phyloP scores from a whole-genome alignment of 2,797 vertebrate genomes.

The Phataginus tetradactyla region DNA sequence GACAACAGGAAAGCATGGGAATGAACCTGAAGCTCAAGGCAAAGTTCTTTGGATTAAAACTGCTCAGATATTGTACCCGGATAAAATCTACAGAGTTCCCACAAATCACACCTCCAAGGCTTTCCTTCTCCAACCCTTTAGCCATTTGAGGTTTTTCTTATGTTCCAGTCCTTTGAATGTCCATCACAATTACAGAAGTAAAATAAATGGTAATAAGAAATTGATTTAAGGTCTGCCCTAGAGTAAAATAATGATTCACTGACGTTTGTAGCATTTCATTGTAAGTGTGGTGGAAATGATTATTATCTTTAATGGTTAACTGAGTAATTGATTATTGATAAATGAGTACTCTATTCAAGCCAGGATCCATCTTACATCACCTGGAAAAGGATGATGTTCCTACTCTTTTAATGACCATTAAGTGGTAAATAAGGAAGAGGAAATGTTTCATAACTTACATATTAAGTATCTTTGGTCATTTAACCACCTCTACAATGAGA shows the following conservation, averaged over 20 bases:
- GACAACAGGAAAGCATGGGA: not conserved
- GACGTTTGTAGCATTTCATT: slow-evolving; percentile 81
- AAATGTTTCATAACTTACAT: slow-evolving; percentile 83
- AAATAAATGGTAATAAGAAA: slow-evolving; percentile 78
- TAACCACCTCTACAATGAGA: slow-evolving; percentile 73
- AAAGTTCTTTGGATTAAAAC: not conserved
- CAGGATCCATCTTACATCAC: slow-evolving; percentile 80
- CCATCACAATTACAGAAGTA: slow-evolving; percentile 66
- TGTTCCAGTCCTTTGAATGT: not conserved
- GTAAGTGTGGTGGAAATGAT: slow-evolving; percentile 82
- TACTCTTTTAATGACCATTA: slow-evolving; percentile 83
- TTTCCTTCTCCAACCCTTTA: not conserved
- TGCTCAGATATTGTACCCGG: not conserved
- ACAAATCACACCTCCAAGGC: not conserved
- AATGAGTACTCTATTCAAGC: slow-evolving; percentile 79
- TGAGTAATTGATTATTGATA: slow-evolving; percentile 84
- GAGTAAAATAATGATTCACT: slow-evolving; percentile 82
- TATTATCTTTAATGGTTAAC: slow-evolving; percentile 84
- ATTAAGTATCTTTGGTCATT: slow-evolving; percentile 82
- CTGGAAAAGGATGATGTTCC: slow-evolving; percentile 79
- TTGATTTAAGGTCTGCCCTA: slow-evolving; percentile 79
- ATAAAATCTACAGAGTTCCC: not conserved
- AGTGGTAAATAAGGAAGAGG: slow-evolving; percentile 84
- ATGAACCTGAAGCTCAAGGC: not conserved
- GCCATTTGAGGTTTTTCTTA: slow-evolving; percentile 20